Conservation (phyloP, 2,113 vertebrate genomes). For the Amphiprion percula region DNA sequence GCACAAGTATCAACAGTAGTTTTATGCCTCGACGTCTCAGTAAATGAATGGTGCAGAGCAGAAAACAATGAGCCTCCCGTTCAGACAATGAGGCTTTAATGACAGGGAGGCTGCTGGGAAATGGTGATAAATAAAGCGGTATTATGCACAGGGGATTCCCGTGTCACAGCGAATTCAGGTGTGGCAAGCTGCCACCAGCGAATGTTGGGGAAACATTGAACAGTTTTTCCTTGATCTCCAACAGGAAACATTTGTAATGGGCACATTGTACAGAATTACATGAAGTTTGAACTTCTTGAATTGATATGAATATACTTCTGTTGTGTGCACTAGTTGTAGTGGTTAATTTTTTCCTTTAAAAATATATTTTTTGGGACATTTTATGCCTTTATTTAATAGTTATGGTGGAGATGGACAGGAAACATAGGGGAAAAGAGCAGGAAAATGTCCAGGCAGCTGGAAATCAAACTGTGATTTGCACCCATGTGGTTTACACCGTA, state of each 20-base stretch:
- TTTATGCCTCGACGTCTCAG: slow-evolving; percentile 15
- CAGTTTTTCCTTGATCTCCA: not conserved
- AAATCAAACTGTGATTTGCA: no score
- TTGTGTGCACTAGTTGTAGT: no score
- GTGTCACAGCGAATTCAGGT: not conserved
- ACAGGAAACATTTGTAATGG: slow-evolving; percentile 12
- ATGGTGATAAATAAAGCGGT: not conserved
- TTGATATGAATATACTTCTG: not conserved
- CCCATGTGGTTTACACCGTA: no score
- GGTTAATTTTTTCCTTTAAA: no score
- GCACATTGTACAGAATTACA: not conserved
- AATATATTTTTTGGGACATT: no score
- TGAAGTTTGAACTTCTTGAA: not conserved
- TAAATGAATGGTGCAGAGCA: slow-evolving; percentile 8
- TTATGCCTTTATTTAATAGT: no score
- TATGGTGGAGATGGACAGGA: no score
- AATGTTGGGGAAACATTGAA: slow-evolving; percentile 13
- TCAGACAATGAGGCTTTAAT: slow-evolving; percentile 24
- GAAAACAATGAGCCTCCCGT: slow-evolving; percentile 44
- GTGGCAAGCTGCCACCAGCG: not conserved
- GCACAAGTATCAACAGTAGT: not conserved
- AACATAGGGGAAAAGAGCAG: no score
- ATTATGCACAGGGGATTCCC: slow-evolving; percentile 33
- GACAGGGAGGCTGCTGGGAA: slow-evolving; percentile 21
- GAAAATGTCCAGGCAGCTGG: no score